Conservation (phyloP, 2,888 invertebrate species). For the Tetanocera ferruginea region DNA sequence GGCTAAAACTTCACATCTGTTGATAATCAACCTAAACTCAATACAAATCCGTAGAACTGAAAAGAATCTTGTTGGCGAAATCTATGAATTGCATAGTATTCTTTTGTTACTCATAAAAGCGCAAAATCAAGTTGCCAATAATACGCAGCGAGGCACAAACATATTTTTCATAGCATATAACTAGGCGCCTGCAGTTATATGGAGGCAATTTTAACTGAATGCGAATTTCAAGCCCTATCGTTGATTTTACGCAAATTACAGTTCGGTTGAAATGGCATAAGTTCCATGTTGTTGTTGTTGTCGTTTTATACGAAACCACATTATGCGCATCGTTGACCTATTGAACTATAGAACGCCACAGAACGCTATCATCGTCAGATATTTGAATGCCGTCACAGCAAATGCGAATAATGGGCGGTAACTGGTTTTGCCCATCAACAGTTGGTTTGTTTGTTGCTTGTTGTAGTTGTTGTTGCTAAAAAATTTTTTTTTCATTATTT, state of each 20-base stretch:
- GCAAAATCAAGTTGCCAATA: neutral
- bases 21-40: too few relatives aligned
- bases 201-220: neutral
- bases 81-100: too few relatives aligned
- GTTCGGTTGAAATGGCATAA: neutral
- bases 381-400: conserved; percentile 11
- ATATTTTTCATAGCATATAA: conserved; percentile 22
- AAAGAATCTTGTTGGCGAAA: too few relatives aligned
- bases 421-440: conserved; percentile 8
- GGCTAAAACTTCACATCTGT: too few relatives aligned
- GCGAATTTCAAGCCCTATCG: neutral
- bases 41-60: too few relatives aligned
- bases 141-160: neutral
- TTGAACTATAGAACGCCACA: conserved; percentile 59
- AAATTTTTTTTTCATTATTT: neutral
- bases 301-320: neutral
- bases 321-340: conserved; percentile 66
- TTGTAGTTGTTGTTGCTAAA: neutral
- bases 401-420: conserved; percentile 17
- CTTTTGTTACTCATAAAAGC: neutral
- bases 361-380: conserved; percentile 31
- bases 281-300: neutral
- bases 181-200: conserved; percentile 2
- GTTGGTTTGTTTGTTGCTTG: neutral
- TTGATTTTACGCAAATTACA: neutral